Evolutionary conservation across 2,113 vertebrate genomes (phyloP).

Genomic region (Arothron firmamentum): DNA sequence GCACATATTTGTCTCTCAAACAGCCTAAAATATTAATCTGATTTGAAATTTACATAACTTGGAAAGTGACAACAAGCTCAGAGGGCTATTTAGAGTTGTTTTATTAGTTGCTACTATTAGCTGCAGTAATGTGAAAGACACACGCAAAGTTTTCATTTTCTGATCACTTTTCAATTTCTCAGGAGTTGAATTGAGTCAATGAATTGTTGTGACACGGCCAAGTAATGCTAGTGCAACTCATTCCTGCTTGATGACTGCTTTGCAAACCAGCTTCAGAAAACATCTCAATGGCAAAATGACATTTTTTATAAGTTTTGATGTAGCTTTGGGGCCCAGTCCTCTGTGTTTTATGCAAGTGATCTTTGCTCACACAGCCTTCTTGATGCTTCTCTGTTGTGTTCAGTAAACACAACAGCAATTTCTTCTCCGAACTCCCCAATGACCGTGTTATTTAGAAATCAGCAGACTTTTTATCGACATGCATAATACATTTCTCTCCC

Average conservation of each 20-base stretch:
- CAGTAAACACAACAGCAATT: conserved; percentile 40
- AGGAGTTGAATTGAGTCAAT: too few species aligned
- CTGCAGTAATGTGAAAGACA: too few species aligned
- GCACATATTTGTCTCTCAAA: too few species aligned
- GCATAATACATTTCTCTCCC: conserved; percentile 32
- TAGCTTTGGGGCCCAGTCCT: neutral
- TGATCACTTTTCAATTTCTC: too few species aligned
- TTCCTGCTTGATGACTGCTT: neutral
- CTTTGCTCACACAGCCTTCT: conserved; percentile 15
- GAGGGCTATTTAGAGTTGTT: too few species aligned
- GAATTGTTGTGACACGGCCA: too few species aligned
- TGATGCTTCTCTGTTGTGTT: conserved; percentile 34
- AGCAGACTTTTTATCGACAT: conserved; percentile 46
- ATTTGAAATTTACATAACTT: too few species aligned
- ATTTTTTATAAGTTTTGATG: neutral
- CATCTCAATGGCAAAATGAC: neutral
- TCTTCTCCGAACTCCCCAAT: conserved; percentile 25
- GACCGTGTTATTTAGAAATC: conserved; percentile 53
- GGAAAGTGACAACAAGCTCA: too few species aligned
- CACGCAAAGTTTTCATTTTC: too few species aligned
- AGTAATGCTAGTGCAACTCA: too few species aligned
- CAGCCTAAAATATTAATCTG: too few species aligned
- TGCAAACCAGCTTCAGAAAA: neutral
- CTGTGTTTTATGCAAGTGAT: conserved; percentile 9
- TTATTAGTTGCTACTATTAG: too few species aligned